A percentile compares a stretch with the other conserved stretches of the same genome.
phyloP scores from a whole-genome alignment of 2,113 vertebrate genomes.

The Stigmatopora nigra region DNA sequence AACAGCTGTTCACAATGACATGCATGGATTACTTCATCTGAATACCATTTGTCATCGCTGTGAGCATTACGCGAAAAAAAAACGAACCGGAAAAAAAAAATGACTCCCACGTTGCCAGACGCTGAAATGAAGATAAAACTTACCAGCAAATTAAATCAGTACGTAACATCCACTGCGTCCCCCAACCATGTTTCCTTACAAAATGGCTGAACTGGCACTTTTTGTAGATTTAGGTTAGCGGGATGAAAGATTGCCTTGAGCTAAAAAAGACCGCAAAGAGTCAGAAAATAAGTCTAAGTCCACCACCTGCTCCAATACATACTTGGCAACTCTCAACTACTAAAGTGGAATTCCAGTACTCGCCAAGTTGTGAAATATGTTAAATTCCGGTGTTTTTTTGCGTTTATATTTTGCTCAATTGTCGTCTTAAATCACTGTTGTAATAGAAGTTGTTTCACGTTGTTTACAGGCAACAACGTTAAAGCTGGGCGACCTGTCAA shows the following conservation, averaged over 20 bases:
- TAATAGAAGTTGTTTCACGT: background rate
- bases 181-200: background rate
- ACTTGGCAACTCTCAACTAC: background rate
- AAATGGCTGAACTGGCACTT: conserved; percentile 2
- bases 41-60: background rate
- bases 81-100: background rate
- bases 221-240: conserved; percentile 18
- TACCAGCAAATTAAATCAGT: background rate
- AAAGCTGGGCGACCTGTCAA: too few relatives aligned
- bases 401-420: background rate
- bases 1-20: conserved; percentile 9
- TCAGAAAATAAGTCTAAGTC: conserved; percentile 12
- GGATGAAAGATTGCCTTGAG: conserved; percentile 9
- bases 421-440: background rate
- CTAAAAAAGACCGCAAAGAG: conserved; percentile 7
- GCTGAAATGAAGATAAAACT: background rate
- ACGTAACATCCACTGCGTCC: too few relatives aligned
- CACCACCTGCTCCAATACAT: conserved; percentile 14
- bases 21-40: conserved; percentile 5
- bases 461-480: background rate
- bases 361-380: background rate
- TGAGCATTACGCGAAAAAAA: background rate
- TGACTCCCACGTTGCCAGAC: background rate
- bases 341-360: background rate
- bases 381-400: background rate